Base-by-base conservation (phyloP, 2,797 vertebrate species). In the Amphiprion clarkii region DNA sequence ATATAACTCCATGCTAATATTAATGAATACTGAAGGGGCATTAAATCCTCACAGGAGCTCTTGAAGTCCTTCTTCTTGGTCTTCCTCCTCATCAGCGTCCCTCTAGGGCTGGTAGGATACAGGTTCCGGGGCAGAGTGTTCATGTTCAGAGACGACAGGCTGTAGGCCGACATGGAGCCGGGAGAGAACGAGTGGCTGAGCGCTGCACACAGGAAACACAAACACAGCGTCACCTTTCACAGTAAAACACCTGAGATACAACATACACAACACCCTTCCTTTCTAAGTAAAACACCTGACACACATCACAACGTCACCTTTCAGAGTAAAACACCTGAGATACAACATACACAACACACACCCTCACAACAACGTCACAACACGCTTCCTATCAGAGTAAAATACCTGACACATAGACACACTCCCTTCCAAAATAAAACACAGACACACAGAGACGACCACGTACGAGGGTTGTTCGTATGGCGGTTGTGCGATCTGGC, bases 11-110 rank as follows among this genome's bases (percentile, higher is more conserved):
- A 23, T 23, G 23, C 2, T 23, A 23, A 23, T 23, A 23, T 23
- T 23, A 23, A 23, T 23, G 23, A 23, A 23, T 23, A 23, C 23
- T 23, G 23, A 23, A 23, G 23, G 23, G 23, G 2, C 27, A 3
- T 31, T 6, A 36, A 36, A 36, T 6, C 33, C 97, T 94, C 96
- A 99, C 98, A 54, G 87, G 97, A 99, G 86, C 98, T 99, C 94
- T 98, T 99, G 93, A 98, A 98, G 93, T 99, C 98, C 92, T 99
- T 99, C 95, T 99, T 99, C 93, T 98, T 98, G 89, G 95, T 94
- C 90, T 97, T 97, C 92, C 96, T 96, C 94, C 96, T 96, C 96
- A 98, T 97, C 94, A 99, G 93, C 59, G 97, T 99, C 81, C 97
- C 97, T 31, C 97, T 96, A 0, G 98, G 98, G 90, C 98, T 99